phyloP scores from a whole-genome alignment of 53 echinoderm and acorn worm genomes.

The Henricia sp. region DNA sequence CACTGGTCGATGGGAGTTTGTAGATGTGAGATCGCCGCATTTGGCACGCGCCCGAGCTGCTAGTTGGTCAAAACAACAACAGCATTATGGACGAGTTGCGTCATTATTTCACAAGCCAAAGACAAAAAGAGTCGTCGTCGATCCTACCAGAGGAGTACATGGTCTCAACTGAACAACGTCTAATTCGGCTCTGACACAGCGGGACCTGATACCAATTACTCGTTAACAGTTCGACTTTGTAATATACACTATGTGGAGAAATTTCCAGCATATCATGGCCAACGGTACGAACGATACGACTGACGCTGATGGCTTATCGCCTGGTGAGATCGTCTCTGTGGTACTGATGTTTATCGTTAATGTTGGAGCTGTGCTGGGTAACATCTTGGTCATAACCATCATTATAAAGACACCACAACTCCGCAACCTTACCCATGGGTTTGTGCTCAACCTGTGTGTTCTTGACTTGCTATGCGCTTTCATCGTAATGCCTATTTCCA shows the following conservation, averaged over 20 bases:
- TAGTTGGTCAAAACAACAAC: constrained; percentile 9
- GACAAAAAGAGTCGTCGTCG: too few relatives aligned
- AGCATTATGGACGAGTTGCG: not conserved
- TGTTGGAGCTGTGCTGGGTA: constrained; percentile 68
- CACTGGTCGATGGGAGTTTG: constrained; percentile 3
- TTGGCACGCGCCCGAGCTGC: not conserved
- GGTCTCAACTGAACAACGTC: too few relatives aligned
- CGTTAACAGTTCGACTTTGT: too few relatives aligned
- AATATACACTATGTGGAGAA: not conserved
- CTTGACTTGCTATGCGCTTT: constrained; percentile 78
- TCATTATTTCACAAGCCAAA: constrained; percentile 1
- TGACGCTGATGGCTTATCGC: not conserved
- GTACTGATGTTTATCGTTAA: constrained; percentile 71
- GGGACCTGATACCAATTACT: too few relatives aligned
- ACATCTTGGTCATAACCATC: constrained; percentile 69
- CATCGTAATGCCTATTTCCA: constrained; percentile 80
- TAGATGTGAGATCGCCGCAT: not conserved
- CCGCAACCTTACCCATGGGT: constrained; percentile 81
- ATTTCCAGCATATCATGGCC: not conserved
- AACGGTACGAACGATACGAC: constrained; percentile 19
- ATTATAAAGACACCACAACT: constrained; percentile 82
- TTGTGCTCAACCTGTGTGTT: constrained; percentile 81
- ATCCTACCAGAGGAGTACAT: too few relatives aligned
- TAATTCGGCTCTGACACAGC: too few relatives aligned
- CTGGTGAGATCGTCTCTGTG: constrained; percentile 53